Conservation (phyloP, 2,797 vertebrate genomes). For the Atherinosoma microstoma region DNA sequence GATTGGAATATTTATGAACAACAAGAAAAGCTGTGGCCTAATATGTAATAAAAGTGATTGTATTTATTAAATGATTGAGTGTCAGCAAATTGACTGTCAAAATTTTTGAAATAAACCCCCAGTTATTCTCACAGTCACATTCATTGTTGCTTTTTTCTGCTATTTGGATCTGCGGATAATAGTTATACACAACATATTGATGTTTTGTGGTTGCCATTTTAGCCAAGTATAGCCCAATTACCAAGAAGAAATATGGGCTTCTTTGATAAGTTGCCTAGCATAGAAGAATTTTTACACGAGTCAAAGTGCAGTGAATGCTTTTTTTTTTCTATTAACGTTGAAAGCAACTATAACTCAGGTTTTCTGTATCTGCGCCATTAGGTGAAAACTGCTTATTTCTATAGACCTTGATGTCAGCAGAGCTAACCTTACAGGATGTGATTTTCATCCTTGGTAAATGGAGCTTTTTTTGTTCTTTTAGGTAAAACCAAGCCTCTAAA, state of each 20-base stretch:
- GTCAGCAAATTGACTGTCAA: background rate
- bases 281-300: background rate
- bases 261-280: background rate
- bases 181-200: background rate
- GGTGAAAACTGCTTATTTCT: slow-evolving; percentile 12
- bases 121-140: background rate
- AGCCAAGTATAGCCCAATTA: background rate
- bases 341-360: slow-evolving; percentile 9
- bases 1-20: background rate
- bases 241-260: background rate
- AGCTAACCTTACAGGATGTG: background rate
- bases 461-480: background rate
- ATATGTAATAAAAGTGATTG: background rate
- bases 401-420: slow-evolving; percentile 10
- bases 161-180: background rate
- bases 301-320: slow-evolving; percentile 2
- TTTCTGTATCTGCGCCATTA: slow-evolving; percentile 16
- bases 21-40: background rate
- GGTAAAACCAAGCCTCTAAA: slow-evolving; percentile 2
- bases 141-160: background rate
- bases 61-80: background rate
- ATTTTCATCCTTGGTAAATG: slow-evolving; percentile 5
- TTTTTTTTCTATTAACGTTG: background rate
- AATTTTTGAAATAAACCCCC: background rate
- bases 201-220: background rate